Percentiles rank a stretch among this genome's conserved stretches.
These are phyloP conservation scores for Gephyroberyx darwinii DNA, from an alignment of 2,797 vertebrate genomes.

Conservation along the genomic window DNA sequence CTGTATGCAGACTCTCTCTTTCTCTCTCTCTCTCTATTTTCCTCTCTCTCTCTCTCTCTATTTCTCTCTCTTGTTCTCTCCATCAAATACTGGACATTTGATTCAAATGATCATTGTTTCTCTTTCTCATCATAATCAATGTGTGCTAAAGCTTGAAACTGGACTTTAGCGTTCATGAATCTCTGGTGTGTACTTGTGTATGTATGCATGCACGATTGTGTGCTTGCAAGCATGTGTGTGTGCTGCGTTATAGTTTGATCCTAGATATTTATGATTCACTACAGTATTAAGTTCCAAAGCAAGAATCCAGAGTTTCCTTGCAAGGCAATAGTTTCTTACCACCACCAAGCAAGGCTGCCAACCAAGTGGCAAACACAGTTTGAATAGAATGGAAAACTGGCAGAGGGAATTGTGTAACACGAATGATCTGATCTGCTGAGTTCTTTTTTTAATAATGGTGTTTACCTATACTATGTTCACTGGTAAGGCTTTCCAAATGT, in stretches of 20 bases:
- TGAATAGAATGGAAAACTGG: slow-evolving; percentile 72
- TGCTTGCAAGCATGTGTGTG: slow-evolving; percentile 8
- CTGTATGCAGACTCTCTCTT: slow-evolving; percentile 46
- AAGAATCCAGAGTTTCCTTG: slow-evolving; percentile 69
- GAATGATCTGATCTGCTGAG: slow-evolving; percentile 51
- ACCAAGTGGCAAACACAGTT: slow-evolving; percentile 67
- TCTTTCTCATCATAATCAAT: slow-evolving; percentile 36
- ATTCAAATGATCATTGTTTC: slow-evolving; percentile 49
- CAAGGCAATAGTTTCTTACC: slow-evolving; percentile 63
- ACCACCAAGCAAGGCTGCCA: slow-evolving; percentile 59
- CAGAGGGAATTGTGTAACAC: slow-evolving; percentile 46
- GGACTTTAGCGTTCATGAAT: slow-evolving; percentile 5
- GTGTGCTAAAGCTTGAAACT: slow-evolving; percentile 25
- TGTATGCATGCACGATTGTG: neutral
- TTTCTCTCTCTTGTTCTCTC: slow-evolving; percentile 4
- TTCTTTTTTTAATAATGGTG: slow-evolving; percentile 39
- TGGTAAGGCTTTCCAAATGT: slow-evolving; percentile 51
- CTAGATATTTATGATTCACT: slow-evolving; percentile 56
- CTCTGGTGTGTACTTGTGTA: neutral
- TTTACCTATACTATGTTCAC: slow-evolving; percentile 56
- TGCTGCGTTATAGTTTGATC: slow-evolving; percentile 60
- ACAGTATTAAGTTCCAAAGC: slow-evolving; percentile 68
- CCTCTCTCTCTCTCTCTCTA: slow-evolving; percentile 9
- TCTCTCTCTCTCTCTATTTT: slow-evolving; percentile 24
- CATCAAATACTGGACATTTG: no score